phyloP scores from a whole-genome alignment of 2,113 vertebrate genomes.

The Podarcis cretensis region DNA sequence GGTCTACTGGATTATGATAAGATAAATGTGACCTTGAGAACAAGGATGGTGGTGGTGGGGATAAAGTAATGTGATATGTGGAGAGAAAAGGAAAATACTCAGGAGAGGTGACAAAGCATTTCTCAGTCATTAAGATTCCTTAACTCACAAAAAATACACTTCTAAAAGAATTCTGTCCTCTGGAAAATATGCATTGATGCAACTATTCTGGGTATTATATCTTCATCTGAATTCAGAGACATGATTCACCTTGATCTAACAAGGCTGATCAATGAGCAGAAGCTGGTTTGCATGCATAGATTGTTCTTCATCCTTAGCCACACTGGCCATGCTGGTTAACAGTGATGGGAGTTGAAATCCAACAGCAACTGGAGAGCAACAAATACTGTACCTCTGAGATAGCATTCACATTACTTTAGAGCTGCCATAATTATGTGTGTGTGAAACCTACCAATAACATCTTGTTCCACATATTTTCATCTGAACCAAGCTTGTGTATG shows the following conservation, averaged over 20 bases:
- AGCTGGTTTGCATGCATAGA: background rate
- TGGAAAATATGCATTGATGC: conserved; percentile 1
- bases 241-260: background rate
- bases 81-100: conserved; percentile 19
- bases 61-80: conserved; percentile 12
- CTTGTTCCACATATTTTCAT: too few relatives aligned
- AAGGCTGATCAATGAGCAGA: background rate
- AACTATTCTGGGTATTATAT: background rate
- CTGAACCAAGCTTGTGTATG: too few relatives aligned
- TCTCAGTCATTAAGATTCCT: conserved; percentile 9
- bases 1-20: conserved; percentile 53
- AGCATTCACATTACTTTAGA: too few relatives aligned
- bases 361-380: too few relatives aligned
- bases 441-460: too few relatives aligned
- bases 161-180: background rate
- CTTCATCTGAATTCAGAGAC: background rate
- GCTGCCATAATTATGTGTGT: too few relatives aligned
- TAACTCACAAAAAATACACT: background rate
- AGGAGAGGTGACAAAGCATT: background rate
- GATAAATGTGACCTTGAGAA: conserved; percentile 45
- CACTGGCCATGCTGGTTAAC: too few relatives aligned
- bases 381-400: too few relatives aligned
- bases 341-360: too few relatives aligned
- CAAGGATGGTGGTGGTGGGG: conserved; percentile 16
- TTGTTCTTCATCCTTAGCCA: background rate